Conservation (phyloP, 2,797 vertebrate species). For the Cryptoblepharus egeriae region DNA sequence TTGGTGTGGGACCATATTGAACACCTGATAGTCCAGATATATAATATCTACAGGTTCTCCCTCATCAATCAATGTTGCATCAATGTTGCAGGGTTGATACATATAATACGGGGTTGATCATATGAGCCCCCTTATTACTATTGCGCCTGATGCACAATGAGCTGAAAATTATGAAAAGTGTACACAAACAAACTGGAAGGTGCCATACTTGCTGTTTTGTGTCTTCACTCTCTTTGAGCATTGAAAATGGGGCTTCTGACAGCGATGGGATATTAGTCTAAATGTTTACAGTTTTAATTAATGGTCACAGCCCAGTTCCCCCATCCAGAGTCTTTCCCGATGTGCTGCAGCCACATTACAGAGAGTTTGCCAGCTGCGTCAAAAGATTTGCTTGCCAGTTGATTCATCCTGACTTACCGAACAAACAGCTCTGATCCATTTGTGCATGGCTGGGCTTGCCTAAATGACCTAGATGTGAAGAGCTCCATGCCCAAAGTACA, state of each 20-base stretch:
- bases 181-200: not conserved
- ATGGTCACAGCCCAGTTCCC: not conserved
- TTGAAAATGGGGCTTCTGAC: not conserved
- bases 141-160: not conserved
- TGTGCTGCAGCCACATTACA: not conserved
- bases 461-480: constrained; percentile 12
- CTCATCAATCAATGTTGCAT: no score
- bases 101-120: no score
- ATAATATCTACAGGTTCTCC: no score
- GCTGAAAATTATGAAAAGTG: not conserved
- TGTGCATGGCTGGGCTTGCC: constrained; percentile 5
- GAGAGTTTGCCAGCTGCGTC: not conserved
- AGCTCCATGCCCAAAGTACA: not conserved
- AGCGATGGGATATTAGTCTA: not conserved
- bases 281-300: not conserved
- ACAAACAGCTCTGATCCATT: not conserved
- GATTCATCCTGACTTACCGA: constrained; percentile 3
- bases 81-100: not conserved
- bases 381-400: not conserved
- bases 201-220: not conserved
- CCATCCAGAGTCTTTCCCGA: not conserved
- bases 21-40: no score
- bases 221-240: not conserved
- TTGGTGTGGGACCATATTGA: no score
- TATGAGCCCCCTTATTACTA: not conserved